A percentile compares a stretch with the other conserved stretches of the same genome.
Conservation (phyloP, 2,888 invertebrate genomes). For the Lasioglossum zephyrum region DNA sequence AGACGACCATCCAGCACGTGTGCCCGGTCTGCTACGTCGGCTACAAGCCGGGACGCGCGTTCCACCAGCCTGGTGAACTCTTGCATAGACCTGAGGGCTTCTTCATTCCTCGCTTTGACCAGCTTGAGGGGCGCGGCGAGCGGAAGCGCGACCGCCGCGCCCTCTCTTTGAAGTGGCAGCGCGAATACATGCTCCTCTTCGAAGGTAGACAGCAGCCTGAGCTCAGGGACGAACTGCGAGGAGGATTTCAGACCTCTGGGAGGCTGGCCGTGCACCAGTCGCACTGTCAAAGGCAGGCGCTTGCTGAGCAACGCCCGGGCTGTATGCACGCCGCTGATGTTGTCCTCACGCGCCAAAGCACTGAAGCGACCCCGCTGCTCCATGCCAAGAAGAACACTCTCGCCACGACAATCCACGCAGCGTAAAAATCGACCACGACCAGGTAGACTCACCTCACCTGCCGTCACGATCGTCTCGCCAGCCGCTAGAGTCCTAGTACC, state of each 20-base stretch:
- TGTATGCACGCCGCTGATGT: constrained; percentile 97
- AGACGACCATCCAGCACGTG: constrained; percentile 93
- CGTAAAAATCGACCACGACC: constrained; percentile 92
- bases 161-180: constrained; percentile 91
- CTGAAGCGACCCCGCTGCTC: constrained; percentile 97
- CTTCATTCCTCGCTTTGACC: constrained; percentile 92
- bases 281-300: constrained; percentile 95
- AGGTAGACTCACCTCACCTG: constrained; percentile 89
- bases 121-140: constrained; percentile 94
- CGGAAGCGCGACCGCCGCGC: constrained; percentile 92
- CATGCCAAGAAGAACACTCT: constrained; percentile 92
- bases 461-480: constrained; percentile 93
- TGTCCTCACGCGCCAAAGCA: constrained; percentile 95
- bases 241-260: constrained; percentile 93
- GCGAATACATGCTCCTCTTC: constrained; percentile 95
- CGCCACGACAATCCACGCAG: constrained; percentile 94
- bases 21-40: constrained; percentile 92
- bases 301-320: constrained; percentile 95
- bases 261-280: constrained; percentile 95
- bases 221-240: constrained; percentile 93
- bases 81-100: constrained; percentile 87
- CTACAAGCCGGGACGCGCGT: constrained; percentile 90
- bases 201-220: constrained; percentile 92
- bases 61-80: constrained; percentile 92
- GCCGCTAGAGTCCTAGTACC: constrained; percentile 91